phyloP scores from a whole-genome alignment of 2,113 vertebrate species.

The Mesocricetus auratus region DNA sequence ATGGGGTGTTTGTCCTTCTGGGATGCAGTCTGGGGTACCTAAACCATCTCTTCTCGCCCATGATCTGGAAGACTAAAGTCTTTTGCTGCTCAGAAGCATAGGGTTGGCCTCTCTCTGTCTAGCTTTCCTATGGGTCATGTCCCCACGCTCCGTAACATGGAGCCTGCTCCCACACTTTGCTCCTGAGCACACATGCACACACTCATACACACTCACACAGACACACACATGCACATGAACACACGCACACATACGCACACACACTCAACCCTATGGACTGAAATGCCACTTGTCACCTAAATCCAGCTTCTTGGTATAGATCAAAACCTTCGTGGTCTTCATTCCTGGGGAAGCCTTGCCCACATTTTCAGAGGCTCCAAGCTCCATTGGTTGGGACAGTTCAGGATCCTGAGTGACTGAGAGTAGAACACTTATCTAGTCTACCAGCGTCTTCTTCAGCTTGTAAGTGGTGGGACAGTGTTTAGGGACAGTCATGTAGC shows the following conservation, averaged over 20 bases:
- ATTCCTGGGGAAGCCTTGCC: background rate
- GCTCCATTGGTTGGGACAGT: background rate
- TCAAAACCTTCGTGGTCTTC: background rate
- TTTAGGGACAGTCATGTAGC: background rate
- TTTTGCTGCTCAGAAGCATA: background rate
- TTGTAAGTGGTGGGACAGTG: background rate
- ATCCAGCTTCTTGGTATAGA: background rate
- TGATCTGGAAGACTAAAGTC: too few species aligned
- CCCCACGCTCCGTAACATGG: background rate
- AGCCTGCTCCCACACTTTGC: background rate
- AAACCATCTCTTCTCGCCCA: background rate
- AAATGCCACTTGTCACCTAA: background rate
- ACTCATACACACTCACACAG: too few species aligned
- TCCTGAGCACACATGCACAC: background rate
- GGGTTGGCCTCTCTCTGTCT: background rate
- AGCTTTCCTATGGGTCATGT: background rate
- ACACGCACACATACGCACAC: background rate
- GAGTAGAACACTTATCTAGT: accelerated
- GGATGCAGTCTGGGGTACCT: background rate
- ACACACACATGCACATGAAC: background rate
- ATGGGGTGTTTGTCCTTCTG: background rate
- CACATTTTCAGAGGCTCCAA: background rate
- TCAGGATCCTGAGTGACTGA: background rate
- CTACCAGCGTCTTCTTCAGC: background rate
- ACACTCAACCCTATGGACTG: accelerated